These are phyloP conservation scores for Exocentrus adspersus DNA, from an alignment of 2,888 invertebrate genomes.

Conservation along the genomic window DNA sequence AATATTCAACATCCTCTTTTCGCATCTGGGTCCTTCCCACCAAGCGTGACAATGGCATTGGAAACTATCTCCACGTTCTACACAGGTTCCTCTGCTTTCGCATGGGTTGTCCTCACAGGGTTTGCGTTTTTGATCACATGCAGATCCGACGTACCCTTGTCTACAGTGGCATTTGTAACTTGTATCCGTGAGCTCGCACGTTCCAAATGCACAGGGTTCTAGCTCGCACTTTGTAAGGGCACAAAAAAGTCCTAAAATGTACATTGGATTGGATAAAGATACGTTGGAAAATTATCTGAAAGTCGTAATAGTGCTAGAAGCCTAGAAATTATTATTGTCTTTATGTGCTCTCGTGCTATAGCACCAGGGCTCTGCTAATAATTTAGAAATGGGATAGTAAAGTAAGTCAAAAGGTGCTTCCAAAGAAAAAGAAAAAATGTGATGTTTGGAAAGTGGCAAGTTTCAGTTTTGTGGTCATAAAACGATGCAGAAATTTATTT, in stretches of 20 bases:
- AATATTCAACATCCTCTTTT: constrained; percentile 74
- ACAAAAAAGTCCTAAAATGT: constrained; percentile 76
- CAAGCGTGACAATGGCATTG: constrained; percentile 79
- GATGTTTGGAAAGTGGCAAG: too few relatives aligned
- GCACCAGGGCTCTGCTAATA: too few relatives aligned
- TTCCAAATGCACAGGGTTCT: constrained; percentile 75
- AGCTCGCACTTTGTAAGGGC: constrained; percentile 79
- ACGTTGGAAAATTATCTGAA: too few relatives aligned
- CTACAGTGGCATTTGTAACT: constrained; percentile 74
- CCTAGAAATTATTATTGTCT: too few relatives aligned
- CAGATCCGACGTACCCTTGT: constrained; percentile 72
- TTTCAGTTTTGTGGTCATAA: too few relatives aligned
- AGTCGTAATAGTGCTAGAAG: too few relatives aligned
- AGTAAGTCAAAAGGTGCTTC: too few relatives aligned
- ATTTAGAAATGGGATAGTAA: too few relatives aligned
- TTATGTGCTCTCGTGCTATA: too few relatives aligned
- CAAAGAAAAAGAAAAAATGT: too few relatives aligned
- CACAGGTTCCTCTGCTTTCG: constrained; percentile 78
- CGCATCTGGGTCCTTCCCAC: constrained; percentile 71
- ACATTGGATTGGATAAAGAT: too few relatives aligned
- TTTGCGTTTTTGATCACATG: constrained; percentile 74
- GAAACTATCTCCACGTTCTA: constrained; percentile 73
- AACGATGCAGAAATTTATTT: too few relatives aligned
- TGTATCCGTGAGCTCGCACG: constrained; percentile 68
- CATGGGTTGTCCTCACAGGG: constrained; percentile 81